Conservation (phyloP, 2,888 invertebrate genomes). For the Neria commutata region DNA sequence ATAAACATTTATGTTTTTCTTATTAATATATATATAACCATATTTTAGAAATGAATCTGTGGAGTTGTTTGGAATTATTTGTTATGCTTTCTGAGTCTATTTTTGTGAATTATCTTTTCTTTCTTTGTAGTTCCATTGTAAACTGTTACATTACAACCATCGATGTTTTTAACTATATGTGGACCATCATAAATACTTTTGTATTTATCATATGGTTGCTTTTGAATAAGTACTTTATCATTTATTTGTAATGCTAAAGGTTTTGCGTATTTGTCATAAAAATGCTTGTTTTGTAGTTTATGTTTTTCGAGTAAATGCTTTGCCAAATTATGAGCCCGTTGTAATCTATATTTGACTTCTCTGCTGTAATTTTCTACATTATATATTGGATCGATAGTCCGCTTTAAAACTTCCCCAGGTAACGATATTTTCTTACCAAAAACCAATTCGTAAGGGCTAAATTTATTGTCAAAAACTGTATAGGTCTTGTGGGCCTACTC, state of each 20-base stretch:
- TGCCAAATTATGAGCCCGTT: not conserved
- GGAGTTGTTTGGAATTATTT: too few relatives aligned
- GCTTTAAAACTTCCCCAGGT: too few relatives aligned
- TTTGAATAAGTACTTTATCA: constrained; percentile 2
- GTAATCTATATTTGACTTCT: constrained; percentile 8
- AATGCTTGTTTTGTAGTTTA: not conserved
- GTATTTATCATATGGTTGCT: constrained; percentile 11
- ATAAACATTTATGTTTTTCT: too few relatives aligned
- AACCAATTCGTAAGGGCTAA: too few relatives aligned
- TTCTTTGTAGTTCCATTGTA: not conserved
- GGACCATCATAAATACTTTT: constrained; percentile 14
- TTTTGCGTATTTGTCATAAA: constrained; percentile 7
- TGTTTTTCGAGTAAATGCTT: not conserved
- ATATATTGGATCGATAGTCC: constrained; percentile 2
- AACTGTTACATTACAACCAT: constrained; percentile 13
- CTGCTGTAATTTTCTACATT: constrained; percentile 8
- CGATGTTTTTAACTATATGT: constrained; percentile 10
- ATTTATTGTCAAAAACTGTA: too few relatives aligned
- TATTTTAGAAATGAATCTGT: too few relatives aligned
- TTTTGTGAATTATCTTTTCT: constrained; percentile 8
- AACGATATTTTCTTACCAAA: too few relatives aligned
- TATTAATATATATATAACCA: too few relatives aligned
- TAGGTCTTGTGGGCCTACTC: too few relatives aligned
- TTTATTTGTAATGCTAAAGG: constrained; percentile 4
- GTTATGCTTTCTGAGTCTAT: constrained; percentile 13